A percentile compares a stretch with the other conserved stretches of the same genome.
Evolutionary conservation across 2,888 invertebrate species (phyloP).

Genomic region (Rhingia campestris): DNA sequence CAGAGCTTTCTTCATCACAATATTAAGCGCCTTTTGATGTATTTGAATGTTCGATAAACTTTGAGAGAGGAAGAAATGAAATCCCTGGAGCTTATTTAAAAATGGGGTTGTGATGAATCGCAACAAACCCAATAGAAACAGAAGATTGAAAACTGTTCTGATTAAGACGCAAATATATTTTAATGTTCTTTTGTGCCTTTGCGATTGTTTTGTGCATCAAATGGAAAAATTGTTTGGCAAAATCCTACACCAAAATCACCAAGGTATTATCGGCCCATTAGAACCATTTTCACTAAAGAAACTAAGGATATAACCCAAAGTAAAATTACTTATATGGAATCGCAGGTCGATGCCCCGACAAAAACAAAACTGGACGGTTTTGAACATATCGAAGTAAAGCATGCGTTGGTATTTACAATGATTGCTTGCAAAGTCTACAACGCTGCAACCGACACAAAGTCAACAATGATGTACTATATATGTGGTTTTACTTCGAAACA

Average conservation of each 20-base stretch:
- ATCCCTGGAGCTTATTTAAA: constrained; percentile 7
- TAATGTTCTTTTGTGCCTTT: no score
- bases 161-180: constrained; percentile 3
- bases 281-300: constrained; percentile 22
- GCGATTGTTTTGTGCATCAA: neutral
- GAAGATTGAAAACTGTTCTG: constrained; percentile 9
- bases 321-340: constrained; percentile 7
- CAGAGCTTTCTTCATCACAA: constrained; percentile 6
- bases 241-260: neutral
- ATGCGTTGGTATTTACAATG: no score
- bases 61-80: neutral
- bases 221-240: neutral
- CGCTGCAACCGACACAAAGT: constrained; percentile 39
- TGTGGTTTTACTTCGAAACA: constrained; percentile 57
- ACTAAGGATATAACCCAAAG: constrained; percentile 2
- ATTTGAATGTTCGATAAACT: constrained; percentile 13
- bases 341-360: neutral
- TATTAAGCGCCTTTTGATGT: neutral
- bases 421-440: constrained; percentile 35
- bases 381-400: neutral
- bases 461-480: constrained; percentile 51
- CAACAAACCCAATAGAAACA: constrained; percentile 11
- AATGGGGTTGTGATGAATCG: constrained; percentile 3
- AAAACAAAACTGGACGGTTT: constrained; percentile 5
- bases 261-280: constrained; percentile 14